These are phyloP conservation scores for Sciurus niger DNA, from an alignment of 2,113 vertebrate species.

Conservation along the genomic window DNA sequence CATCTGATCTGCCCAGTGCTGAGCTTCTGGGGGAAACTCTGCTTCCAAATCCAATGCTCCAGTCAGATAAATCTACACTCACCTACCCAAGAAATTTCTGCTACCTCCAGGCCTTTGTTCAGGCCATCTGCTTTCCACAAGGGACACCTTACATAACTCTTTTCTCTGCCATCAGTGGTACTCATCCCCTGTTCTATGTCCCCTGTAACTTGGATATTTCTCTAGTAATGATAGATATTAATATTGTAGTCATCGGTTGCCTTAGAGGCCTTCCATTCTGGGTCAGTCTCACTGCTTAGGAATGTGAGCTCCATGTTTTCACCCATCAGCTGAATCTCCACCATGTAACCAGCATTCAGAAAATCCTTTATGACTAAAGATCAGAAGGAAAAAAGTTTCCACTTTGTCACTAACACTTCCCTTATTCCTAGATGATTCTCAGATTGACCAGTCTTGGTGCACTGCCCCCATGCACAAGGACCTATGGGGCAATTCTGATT, in stretches of 20 bases:
- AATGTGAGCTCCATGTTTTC: background rate
- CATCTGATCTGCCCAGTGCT: background rate
- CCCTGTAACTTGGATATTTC: background rate
- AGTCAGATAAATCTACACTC: background rate
- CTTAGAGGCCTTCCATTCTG: background rate
- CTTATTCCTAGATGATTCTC: background rate
- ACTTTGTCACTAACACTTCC: background rate
- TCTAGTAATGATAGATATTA: background rate
- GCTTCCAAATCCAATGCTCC: background rate
- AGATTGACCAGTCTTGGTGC: background rate
- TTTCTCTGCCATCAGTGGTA: background rate
- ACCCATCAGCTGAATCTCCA: background rate
- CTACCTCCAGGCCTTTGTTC: background rate
- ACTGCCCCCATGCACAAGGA: background rate
- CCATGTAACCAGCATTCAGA: background rate
- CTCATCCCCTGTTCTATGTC: background rate
- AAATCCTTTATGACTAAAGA: background rate
- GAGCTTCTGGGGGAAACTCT: background rate
- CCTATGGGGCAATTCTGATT: background rate
- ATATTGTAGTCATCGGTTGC: fast-evolving
- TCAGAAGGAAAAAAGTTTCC: background rate
- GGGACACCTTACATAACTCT: background rate
- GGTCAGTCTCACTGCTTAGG: background rate
- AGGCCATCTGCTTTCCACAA: background rate
- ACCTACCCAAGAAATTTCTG: background rate